Conservation (phyloP, 2,113 vertebrate genomes). For the Nymphicus hollandicus region DNA sequence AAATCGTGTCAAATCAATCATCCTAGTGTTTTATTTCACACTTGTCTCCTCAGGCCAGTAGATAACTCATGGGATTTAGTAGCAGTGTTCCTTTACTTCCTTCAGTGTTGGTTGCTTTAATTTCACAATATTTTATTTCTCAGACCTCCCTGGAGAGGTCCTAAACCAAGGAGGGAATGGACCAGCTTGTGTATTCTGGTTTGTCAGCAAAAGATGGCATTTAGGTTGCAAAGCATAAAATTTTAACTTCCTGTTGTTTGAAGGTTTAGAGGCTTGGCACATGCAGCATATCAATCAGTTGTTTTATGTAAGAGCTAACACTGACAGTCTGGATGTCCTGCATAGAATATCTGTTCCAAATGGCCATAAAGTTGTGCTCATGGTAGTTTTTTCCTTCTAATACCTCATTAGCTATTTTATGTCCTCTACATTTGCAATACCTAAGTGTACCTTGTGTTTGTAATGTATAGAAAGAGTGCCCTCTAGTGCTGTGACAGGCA, state of each 20-base stretch:
- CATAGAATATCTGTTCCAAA: slow-evolving; percentile 6
- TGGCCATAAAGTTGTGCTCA: slow-evolving; percentile 12
- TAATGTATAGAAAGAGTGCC: slow-evolving; percentile 51
- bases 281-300: background rate
- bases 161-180: background rate
- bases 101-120: background rate
- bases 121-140: background rate
- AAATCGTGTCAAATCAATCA: background rate
- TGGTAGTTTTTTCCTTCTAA: background rate
- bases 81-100: background rate
- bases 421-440: background rate
- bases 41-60: background rate
- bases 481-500: slow-evolving; percentile 48
- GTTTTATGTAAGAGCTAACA: background rate
- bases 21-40: background rate
- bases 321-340: background rate
- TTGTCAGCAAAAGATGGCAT: background rate
- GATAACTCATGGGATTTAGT: background rate
- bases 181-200: background rate
- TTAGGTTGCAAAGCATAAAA: background rate
- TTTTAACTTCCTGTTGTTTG: slow-evolving; percentile 26
- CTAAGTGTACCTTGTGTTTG: background rate
- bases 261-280: background rate
- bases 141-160: background rate
- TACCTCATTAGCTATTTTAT: slow-evolving; percentile 4